These are phyloP conservation scores for Tethya wilhelma DNA, from an alignment of 37 sponge, comb jelly and placozoan species.

Conservation along the genomic window DNA sequence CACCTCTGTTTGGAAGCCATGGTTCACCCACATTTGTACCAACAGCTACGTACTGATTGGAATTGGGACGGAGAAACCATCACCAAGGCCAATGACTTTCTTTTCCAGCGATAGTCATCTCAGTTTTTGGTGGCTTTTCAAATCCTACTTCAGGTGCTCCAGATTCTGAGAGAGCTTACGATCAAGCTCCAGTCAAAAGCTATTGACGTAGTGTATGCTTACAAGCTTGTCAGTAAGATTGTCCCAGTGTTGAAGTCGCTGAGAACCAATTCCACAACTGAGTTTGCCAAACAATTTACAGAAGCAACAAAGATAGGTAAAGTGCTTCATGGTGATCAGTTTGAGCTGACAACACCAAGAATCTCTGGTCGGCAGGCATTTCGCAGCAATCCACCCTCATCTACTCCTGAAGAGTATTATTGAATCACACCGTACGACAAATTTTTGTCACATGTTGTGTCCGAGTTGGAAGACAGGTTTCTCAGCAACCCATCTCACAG, in stretches of 20 bases:
- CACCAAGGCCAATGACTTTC: slow-evolving; percentile 49
- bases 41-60: slow-evolving; percentile 34
- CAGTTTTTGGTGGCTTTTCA: slow-evolving; percentile 48
- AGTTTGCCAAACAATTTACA: slow-evolving; percentile 20
- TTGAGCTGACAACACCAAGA: slow-evolving; percentile 35
- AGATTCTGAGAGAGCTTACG: slow-evolving; percentile 35
- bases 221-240: slow-evolving; percentile 21
- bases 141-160: slow-evolving; percentile 50
- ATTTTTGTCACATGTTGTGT: slow-evolving; percentile 56
- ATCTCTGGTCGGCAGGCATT: slow-evolving; percentile 44
- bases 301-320: slow-evolving; percentile 30
- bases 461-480: slow-evolving; percentile 57
- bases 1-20: slow-evolving; percentile 42
- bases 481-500: slow-evolving; percentile 40
- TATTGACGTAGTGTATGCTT: slow-evolving; percentile 57
- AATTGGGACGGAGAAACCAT: too few relatives aligned
- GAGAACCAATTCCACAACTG: slow-evolving; percentile 25
- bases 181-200: slow-evolving; percentile 6
- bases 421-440: slow-evolving; percentile 37
- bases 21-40: slow-evolving; percentile 18
- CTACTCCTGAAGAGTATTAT: slow-evolving; percentile 56
- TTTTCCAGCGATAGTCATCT: slow-evolving; percentile 29
- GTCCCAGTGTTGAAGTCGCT: slow-evolving; percentile 20
- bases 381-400: slow-evolving; percentile 41
- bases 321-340: slow-evolving; percentile 40